phyloP scores from a whole-genome alignment of 2,888 invertebrate genomes.

The Eupithecia subumbrata region DNA sequence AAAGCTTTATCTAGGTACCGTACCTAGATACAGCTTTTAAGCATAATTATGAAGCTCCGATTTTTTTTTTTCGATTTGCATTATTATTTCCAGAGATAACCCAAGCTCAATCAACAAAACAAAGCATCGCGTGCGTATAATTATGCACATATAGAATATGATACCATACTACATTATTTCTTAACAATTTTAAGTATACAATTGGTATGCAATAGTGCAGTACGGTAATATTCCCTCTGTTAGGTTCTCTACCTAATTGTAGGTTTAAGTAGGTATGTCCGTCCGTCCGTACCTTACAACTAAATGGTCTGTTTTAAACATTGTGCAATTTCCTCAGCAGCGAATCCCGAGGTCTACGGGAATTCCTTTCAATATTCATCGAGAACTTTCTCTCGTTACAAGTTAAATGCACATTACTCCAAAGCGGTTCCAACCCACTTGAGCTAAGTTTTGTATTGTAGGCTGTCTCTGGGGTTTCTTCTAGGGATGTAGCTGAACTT shows the following conservation, averaged over 20 bases:
- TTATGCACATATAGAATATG: too few relatives aligned
- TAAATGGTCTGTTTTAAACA: conserved; percentile 14
- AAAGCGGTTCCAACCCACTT: conserved; percentile 46
- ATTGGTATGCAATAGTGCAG: too few relatives aligned
- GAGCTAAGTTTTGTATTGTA: conserved; percentile 32
- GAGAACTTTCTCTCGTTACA: conserved; percentile 59
- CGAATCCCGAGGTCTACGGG: conserved; percentile 58
- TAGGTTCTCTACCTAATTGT: too few relatives aligned
- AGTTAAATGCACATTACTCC: conserved; percentile 60
- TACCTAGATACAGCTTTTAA: too few relatives aligned
- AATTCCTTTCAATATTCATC: conserved; percentile 58
- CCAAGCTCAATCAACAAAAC: neutral
- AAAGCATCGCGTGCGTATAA: too few relatives aligned
- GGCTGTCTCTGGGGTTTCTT: conserved; percentile 16
- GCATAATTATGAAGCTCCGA: neutral
- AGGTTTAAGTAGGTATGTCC: too few relatives aligned
- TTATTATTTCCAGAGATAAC: neutral
- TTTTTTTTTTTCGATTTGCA: neutral
- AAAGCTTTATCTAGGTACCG: too few relatives aligned
- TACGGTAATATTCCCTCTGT: too few relatives aligned
- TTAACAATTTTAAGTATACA: too few relatives aligned
- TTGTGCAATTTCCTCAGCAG: conserved; percentile 60
- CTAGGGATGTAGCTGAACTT: conserved; percentile 14
- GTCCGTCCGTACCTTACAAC: neutral
- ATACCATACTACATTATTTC: too few relatives aligned